Conservation (phyloP, 2,113 vertebrate species). For the Cololabis saira region DNA sequence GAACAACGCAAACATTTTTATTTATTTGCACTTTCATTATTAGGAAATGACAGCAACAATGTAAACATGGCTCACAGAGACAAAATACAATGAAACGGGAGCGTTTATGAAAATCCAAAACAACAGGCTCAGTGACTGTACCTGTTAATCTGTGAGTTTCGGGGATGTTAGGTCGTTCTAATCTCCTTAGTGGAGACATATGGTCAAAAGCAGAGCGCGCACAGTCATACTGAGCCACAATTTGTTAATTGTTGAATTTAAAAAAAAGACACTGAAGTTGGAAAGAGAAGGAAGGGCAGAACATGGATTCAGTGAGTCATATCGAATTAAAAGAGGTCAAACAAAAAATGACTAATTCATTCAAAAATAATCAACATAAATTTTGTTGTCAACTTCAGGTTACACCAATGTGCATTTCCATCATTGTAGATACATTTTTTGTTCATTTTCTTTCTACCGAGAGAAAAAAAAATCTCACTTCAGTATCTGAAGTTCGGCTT, state of each 20-base stretch:
- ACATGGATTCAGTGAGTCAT: too few species aligned
- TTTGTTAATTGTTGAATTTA: slow-evolving; percentile 53
- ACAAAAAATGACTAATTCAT: too few species aligned
- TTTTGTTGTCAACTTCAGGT: too few species aligned
- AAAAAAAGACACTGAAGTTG: slow-evolving; percentile 1
- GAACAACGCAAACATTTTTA: slow-evolving; percentile 15
- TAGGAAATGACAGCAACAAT: background rate
- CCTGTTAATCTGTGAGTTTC: slow-evolving; percentile 37
- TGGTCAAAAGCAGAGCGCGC: slow-evolving; percentile 60
- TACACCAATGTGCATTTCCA: background rate
- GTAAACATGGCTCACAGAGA: background rate
- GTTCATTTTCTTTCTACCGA: background rate
- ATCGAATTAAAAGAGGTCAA: too few species aligned
- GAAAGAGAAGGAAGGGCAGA: too few species aligned
- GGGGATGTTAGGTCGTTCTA: slow-evolving; percentile 54
- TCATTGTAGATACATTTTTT: background rate
- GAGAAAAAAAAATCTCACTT: background rate
- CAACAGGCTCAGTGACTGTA: slow-evolving; percentile 36
- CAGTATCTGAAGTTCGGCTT: background rate
- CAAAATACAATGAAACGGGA: slow-evolving; percentile 12
- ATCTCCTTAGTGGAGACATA: slow-evolving; percentile 80
- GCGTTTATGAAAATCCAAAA: slow-evolving; percentile 27
- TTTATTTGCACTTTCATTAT: background rate
- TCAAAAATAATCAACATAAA: too few species aligned
- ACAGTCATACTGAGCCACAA: slow-evolving; percentile 54